Conservation (phyloP, 2,888 invertebrate genomes). For the Busseola fusca region DNA sequence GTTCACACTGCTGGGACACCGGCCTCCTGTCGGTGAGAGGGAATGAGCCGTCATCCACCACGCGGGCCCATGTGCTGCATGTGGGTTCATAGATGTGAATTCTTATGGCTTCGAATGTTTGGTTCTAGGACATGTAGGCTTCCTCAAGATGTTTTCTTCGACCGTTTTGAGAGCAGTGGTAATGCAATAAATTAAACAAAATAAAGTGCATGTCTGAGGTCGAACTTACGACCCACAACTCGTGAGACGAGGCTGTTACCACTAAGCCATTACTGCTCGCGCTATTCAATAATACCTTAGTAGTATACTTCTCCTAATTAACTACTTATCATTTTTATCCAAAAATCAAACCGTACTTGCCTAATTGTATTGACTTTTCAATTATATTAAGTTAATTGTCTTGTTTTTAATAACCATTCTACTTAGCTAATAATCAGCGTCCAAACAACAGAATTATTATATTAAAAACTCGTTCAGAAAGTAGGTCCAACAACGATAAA, state of each 20-base stretch:
- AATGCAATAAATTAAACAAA: too few relatives aligned
- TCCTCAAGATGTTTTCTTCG: not conserved
- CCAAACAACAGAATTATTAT: slow-evolving; percentile 21
- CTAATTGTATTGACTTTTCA: not conserved
- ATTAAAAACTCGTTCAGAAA: slow-evolving; percentile 43
- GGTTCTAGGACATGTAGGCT: not conserved
- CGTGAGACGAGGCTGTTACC: not conserved
- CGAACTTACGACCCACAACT: not conserved
- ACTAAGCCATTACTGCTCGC: too few relatives aligned
- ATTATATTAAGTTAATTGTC: not conserved
- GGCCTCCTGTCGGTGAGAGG: not conserved
- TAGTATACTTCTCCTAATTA: not conserved
- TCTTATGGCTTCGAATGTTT: not conserved
- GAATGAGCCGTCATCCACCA: not conserved
- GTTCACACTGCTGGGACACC: not conserved
- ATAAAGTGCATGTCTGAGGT: not conserved
- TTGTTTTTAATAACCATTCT: slow-evolving; percentile 9
- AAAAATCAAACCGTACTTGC: not conserved
- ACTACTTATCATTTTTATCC: not conserved
- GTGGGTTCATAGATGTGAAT: not conserved
- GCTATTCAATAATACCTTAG: too few relatives aligned
- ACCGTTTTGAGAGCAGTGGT: not conserved
- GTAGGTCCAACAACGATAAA: slow-evolving; percentile 49
- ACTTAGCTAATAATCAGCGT: slow-evolving; percentile 16
- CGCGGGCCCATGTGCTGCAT: not conserved